Conservation (phyloP, 2,888 invertebrate species). For the Drosophila nigricruria region DNA sequence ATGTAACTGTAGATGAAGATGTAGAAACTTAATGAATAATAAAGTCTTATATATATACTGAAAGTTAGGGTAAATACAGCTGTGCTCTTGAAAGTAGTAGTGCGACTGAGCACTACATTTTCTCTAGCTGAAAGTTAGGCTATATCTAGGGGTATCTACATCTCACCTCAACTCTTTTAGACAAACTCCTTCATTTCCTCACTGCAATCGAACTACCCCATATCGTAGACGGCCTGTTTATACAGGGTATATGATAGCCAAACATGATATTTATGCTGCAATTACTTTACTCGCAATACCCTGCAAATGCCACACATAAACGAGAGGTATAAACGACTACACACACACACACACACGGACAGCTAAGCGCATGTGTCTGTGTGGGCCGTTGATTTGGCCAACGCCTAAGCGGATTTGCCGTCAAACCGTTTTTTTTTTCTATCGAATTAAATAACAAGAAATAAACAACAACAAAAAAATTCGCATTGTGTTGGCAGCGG, state of each 20-base stretch:
- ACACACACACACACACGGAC: neutral
- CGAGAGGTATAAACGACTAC: slow-evolving; percentile 3
- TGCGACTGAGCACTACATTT: no score
- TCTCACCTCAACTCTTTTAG: no score
- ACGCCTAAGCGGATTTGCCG: slow-evolving; percentile 59
- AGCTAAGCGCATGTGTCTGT: neutral
- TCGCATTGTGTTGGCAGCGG: slow-evolving; percentile 40
- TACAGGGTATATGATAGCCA: neutral
- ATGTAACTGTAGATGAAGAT: neutral
- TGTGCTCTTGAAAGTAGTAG: no score
- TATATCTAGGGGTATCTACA: no score
- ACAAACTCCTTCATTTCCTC: no score
- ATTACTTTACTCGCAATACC: slow-evolving; percentile 28
- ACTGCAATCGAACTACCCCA: slow-evolving; percentile 3
- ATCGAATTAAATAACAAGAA: slow-evolving; percentile 8
- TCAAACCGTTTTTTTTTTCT: slow-evolving; percentile 12
- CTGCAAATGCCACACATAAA: slow-evolving; percentile 4
- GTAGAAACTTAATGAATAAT: no score
- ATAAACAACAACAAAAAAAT: slow-evolving; percentile 14
- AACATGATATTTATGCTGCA: slow-evolving; percentile 31
- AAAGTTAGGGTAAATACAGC: neutral
- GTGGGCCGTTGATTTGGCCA: slow-evolving; percentile 35
- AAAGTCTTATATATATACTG: neutral
- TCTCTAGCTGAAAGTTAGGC: no score
- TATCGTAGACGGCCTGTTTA: neutral